Base-by-base conservation (phyloP, 2,113 vertebrate genomes). In the Nothoprocta perdicaria region DNA sequence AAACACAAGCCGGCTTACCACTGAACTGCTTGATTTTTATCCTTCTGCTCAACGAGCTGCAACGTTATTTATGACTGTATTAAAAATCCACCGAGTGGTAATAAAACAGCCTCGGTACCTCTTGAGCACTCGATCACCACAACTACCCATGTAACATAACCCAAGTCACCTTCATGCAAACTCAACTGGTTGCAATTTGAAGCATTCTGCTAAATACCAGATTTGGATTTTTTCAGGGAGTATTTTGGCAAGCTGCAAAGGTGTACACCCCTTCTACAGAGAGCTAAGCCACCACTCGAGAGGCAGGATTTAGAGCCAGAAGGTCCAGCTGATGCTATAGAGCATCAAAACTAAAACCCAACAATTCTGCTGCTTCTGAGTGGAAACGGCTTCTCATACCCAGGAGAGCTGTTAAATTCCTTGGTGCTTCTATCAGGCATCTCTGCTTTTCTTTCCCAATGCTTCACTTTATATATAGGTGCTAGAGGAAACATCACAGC, bases 111-210 rank as follows among this genome's bases (percentile, higher is more conserved):
- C 86, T 74, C 66, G 81, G 92, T 91, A 79, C 66, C 68, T 94
- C 82, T 31, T 27, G 92, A 82, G 24, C 21, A 80, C 80, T 80
- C 50, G 76, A 92, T 92, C 95, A 97, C 87, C 77, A 71, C 75
- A 75, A 88, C 82, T 4, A 19, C 90, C 84, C 74, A 84, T 88
- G 86, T 80, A 96, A 96, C n/a, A 96, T 89, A 94, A 94, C 86
- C 83, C 84, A 94, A 97, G 95, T 97, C 97, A 97, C 97, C 96
- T 97, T 98, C 96, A 97, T 74, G 95, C 92, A 97, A 96, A 94
- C 73, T 67, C 89, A 92, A 3, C 69, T 63, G 45, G 15, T 41
- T 38, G 22, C 16, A 16, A 87, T 33, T 43, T 80, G 77, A 91
- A 71, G 35, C 53, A 92, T 82, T 92, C 94, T 86, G 94, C 88